phyloP scores from a whole-genome alignment of 2,888 invertebrate species.

The Caenorhabditis sinica region DNA sequence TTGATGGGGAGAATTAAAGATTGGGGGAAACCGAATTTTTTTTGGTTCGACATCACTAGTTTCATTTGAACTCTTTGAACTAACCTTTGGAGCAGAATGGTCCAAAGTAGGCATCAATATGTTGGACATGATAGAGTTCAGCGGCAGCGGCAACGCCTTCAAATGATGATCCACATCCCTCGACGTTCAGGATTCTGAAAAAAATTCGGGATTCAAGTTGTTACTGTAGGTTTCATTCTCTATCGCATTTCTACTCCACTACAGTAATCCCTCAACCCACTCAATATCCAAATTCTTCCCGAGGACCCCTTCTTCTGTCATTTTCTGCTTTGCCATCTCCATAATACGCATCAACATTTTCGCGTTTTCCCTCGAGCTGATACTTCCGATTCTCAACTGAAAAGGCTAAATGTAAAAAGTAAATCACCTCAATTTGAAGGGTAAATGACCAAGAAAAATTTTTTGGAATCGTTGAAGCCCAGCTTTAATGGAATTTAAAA shows the following conservation, averaged over 20 bases:
- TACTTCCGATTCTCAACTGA: conserved; percentile 76
- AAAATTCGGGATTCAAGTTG: too few species aligned
- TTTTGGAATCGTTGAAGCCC: neutral
- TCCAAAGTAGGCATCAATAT: conserved; percentile 73
- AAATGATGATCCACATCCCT: conserved; percentile 73
- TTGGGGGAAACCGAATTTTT: too few species aligned
- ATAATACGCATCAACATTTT: conserved; percentile 77
- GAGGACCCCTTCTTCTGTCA: conserved; percentile 74
- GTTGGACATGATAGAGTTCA: conserved; percentile 70
- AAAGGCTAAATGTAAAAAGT: too few species aligned
- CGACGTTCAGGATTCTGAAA: conserved; percentile 68
- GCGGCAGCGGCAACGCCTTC: conserved; percentile 76
- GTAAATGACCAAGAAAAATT: conserved; percentile 12
- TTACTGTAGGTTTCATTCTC: neutral
- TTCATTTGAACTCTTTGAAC: conserved; percentile 16
- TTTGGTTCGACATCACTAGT: too few species aligned
- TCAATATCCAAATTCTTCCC: conserved; percentile 78
- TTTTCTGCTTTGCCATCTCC: conserved; percentile 74
- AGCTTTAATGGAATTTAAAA: conserved; percentile 20
- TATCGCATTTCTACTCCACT: too few species aligned
- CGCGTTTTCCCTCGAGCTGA: conserved; percentile 76
- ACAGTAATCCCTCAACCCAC: conserved; percentile 68
- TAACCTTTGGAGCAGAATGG: conserved; percentile 73
- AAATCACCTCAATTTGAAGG: conserved; percentile 31
- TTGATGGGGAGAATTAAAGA: too few species aligned